Base-by-base conservation (phyloP, 1,140 invertebrate species). In the Meloidogyne hapla region DNA sequence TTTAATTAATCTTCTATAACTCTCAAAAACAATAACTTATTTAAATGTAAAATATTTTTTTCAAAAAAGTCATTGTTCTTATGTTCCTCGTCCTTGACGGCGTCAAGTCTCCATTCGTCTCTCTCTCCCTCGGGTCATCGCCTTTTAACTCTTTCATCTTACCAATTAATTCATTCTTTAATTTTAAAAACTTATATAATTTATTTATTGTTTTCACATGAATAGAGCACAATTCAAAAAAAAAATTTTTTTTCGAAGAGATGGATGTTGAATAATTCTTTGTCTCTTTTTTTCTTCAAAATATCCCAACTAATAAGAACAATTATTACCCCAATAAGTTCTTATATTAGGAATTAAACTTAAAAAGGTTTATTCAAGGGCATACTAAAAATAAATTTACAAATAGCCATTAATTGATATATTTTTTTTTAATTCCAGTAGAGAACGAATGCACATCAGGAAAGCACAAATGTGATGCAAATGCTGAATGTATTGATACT, bases 401-500 rank as follows among this genome's bases (percentile, higher is more conserved):
- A 33, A 33, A 33, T 6, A 33, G 4, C 33, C 12, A 12, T 42
- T 15, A 42, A 42, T 13, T 42, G 5, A 18, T 18, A 15, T 18
- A 48, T 18, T 18, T 48, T 18, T 48, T 48, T 18, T 18, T 48
- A 18, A 56, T 21, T n/a, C n/a, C 68, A 86, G 85, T 74, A 61
- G 83, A 83, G 6, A 76, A 86, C 48, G 85, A 88, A 74, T 87
- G 85, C 66, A 65, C 79, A 25, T 42, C 86, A 21, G 85, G 85
- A 15, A 82, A 76, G 9, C 85, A 88, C 65, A 78, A 86, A 42
- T 88, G 87, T 76, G 80, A 88, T 77, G 69, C 77, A 18, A 84
- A 88, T 77, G 88, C 88, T 21, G 77, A 84, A 5, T 89, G 88
- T 77, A 77, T 84, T 40, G 87, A 88, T 76, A 83, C 82, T n/a